A percentile compares a stretch with the other conserved stretches of the same genome.
phyloP scores from a whole-genome alignment of 2,797 vertebrate species.

The Xenentodon cancila region DNA sequence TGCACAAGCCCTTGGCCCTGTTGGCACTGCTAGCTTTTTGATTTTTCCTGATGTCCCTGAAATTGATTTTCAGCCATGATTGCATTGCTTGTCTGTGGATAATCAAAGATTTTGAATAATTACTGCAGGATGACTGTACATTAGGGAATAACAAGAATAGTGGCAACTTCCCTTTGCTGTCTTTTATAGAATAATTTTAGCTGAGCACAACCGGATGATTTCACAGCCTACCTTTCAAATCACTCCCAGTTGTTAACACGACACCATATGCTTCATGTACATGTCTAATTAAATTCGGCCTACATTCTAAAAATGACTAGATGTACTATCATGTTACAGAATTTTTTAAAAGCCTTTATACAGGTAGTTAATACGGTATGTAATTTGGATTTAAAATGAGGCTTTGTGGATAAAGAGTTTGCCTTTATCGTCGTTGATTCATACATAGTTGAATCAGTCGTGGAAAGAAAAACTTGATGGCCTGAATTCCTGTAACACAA shows the following conservation, averaged over 20 bases:
- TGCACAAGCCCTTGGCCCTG: constrained; percentile 75
- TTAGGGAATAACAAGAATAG: constrained; percentile 68
- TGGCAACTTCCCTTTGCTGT: constrained; percentile 65
- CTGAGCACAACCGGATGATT: constrained; percentile 67
- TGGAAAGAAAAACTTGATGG: constrained; percentile 36
- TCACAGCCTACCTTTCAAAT: constrained; percentile 78
- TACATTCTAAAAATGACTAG: constrained; percentile 39
- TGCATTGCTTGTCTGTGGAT: constrained; percentile 76
- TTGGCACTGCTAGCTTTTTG: constrained; percentile 76
- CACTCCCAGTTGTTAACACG: constrained; percentile 73
- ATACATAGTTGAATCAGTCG: constrained; percentile 17
- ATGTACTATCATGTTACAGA: constrained; percentile 33
- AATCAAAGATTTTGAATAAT: constrained; percentile 84
- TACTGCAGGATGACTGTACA: constrained; percentile 76
- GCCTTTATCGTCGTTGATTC: constrained; percentile 9
- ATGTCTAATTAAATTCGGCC: constrained; percentile 40
- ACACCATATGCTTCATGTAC: constrained; percentile 60
- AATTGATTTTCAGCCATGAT: constrained; percentile 84
- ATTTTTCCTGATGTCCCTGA: constrained; percentile 83
- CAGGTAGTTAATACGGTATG: constrained; percentile 12
- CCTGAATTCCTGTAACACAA: constrained; percentile 22
- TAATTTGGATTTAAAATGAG: constrained; percentile 14
- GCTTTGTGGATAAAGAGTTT: constrained; percentile 1
- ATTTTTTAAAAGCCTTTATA: constrained; percentile 19
- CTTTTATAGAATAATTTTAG: constrained; percentile 64